These are phyloP conservation scores for Sitobion miscanthi DNA, from an alignment of 1,140 invertebrate species.

Conservation along the genomic window DNA sequence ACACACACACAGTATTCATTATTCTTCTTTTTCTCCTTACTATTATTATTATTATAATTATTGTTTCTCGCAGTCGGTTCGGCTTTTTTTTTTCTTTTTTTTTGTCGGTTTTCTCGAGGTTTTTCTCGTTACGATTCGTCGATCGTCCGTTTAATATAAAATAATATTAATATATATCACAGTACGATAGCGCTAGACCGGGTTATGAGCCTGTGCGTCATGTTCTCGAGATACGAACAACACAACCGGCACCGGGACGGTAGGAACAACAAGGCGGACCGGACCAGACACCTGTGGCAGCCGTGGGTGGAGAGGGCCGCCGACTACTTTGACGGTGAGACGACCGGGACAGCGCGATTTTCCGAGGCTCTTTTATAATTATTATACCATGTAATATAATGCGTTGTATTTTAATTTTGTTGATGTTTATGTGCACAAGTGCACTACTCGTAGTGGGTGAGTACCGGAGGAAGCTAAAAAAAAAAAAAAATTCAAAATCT, in stretches of 20 bases:
- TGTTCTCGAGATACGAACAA: slow-evolving; percentile 27
- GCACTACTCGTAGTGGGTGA: not conserved
- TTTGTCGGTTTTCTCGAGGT: not conserved
- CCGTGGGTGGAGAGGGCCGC: slow-evolving; percentile 49
- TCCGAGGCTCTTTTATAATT: not conserved
- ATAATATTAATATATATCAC: not conserved
- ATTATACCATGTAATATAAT: not conserved
- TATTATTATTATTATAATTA: not conserved
- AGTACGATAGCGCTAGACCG: not conserved
- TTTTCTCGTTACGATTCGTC: not conserved
- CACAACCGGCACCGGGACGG: slow-evolving; percentile 25
- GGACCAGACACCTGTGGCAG: slow-evolving; percentile 52
- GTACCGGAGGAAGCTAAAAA: not conserved
- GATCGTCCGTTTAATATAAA: not conserved
- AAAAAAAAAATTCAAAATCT: not conserved
- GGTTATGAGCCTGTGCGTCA: slow-evolving; percentile 41
- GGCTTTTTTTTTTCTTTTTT: not conserved
- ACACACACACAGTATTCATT: not conserved
- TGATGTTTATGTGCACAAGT: not conserved
- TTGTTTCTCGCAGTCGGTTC: not conserved
- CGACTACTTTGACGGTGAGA: slow-evolving; percentile 22
- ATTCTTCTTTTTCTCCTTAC: no score
- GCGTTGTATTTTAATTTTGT: not conserved
- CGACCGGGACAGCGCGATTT: not conserved
- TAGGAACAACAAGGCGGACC: slow-evolving; percentile 47